Conservation (phyloP, 2,797 vertebrate species). For the Gephyroberyx darwinii region DNA sequence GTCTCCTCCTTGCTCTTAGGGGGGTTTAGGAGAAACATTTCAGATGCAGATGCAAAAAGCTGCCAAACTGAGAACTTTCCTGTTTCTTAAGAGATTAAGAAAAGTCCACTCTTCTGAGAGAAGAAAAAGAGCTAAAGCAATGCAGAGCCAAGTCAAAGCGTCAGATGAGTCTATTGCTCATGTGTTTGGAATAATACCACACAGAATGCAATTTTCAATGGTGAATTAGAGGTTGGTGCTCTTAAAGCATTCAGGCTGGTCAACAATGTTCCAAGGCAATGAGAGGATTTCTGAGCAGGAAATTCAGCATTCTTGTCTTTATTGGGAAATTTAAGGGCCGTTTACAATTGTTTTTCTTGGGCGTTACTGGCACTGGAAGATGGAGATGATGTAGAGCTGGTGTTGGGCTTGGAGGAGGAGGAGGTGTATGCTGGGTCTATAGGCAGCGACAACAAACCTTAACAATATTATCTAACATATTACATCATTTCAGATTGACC, state of each 20-base stretch:
- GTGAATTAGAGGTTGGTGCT: neutral
- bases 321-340: constrained; percentile 21
- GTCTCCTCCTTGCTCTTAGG: too few relatives aligned
- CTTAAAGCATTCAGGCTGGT: neutral
- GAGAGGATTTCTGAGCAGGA: constrained; percentile 18
- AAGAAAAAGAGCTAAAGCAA: neutral
- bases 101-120: neutral
- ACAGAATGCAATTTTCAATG: neutral
- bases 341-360: neutral
- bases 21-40: too few relatives aligned
- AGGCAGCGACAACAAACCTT: neutral
- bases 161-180: neutral
- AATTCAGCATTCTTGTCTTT: constrained; percentile 44
- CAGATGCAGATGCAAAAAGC: too few relatives aligned
- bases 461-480: neutral
- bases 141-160: constrained; percentile 3
- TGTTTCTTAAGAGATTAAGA: neutral
- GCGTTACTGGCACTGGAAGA: too few relatives aligned
- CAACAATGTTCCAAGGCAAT: constrained; percentile 7
- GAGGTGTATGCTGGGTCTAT: too few relatives aligned
- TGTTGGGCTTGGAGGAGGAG: too few relatives aligned
- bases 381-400: neutral
- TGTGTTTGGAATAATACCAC: neutral
- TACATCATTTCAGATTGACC: constrained; percentile 3
- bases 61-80: too few relatives aligned